Percentiles rank a stretch among this genome's conserved stretches.
phyloP scores from a whole-genome alignment of 2,113 vertebrate genomes.

The Gopherus evgoodei region DNA sequence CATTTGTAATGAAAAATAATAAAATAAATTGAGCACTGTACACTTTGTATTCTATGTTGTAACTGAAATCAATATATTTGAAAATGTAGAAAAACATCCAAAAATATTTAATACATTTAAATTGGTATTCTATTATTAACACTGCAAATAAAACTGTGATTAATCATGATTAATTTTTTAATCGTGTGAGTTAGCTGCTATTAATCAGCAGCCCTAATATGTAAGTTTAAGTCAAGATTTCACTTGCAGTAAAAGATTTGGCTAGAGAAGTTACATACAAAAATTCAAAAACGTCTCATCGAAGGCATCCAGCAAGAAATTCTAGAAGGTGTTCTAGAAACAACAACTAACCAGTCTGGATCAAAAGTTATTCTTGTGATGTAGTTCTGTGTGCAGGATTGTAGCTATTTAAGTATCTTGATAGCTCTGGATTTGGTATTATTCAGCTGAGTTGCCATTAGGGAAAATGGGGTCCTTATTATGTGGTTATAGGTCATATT shows the following conservation, averaged over 20 bases:
- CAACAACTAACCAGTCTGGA: rapidly evolving
- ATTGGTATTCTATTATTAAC: too few relatives aligned
- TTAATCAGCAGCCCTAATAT: too few relatives aligned
- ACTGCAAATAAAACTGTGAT: too few relatives aligned
- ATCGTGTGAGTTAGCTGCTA: too few relatives aligned
- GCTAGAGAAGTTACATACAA: not conserved
- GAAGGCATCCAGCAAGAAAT: not conserved
- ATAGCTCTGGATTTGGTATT: not conserved
- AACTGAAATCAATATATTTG: too few relatives aligned
- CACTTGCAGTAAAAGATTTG: not conserved
- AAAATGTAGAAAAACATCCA: too few relatives aligned
- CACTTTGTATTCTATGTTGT: too few relatives aligned
- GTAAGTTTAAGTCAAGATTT: not conserved
- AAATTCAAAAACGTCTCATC: rapidly evolving
- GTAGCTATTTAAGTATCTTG: not conserved
- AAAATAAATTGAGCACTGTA: too few relatives aligned
- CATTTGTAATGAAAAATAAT: too few relatives aligned
- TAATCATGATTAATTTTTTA: too few relatives aligned
- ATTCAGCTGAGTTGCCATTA: not conserved
- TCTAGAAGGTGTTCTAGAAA: not conserved
- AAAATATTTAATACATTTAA: too few relatives aligned
- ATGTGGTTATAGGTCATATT: not conserved
- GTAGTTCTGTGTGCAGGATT: not conserved
- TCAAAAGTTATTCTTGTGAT: not conserved
- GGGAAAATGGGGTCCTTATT: not conserved